Evolutionary conservation across 2,888 invertebrate genomes (phyloP).

Genomic region (Dynastes tityus): DNA sequence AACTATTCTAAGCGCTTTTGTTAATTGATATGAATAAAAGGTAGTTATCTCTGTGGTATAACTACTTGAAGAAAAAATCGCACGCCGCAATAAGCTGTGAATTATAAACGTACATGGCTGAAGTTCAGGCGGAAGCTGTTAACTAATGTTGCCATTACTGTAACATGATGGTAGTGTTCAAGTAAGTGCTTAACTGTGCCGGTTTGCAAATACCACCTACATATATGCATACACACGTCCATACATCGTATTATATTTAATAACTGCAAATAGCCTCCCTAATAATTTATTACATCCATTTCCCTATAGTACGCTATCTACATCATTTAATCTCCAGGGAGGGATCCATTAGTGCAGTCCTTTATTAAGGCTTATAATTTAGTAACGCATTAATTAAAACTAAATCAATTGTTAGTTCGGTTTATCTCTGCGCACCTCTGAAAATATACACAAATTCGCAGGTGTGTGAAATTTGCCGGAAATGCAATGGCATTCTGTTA

Average conservation of each 20-base stretch:
- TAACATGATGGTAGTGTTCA: slow-evolving; percentile 3
- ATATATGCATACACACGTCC: slow-evolving; percentile 2
- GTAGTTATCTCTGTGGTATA: no score
- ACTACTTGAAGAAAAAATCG: no score
- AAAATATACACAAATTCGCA: slow-evolving; percentile 1
- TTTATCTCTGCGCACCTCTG: not conserved
- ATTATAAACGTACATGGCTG: not conserved
- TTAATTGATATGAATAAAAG: no score
- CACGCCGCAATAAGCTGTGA: not conserved
- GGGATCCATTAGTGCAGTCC: slow-evolving; percentile 33
- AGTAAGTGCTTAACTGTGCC: slow-evolving; percentile 4
- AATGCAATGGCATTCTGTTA: no score
- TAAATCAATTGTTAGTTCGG: slow-evolving; percentile 27
- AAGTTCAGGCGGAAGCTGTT: not conserved
- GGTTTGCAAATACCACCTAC: slow-evolving; percentile 14
- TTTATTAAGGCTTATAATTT: slow-evolving; percentile 38
- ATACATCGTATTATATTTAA: slow-evolving; percentile 36
- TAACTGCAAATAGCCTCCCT: slow-evolving; percentile 20
- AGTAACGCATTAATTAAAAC: slow-evolving; percentile 34
- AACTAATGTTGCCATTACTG: slow-evolving; percentile 14
- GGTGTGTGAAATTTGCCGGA: not conserved
- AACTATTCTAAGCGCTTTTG: no score
- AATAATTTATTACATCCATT: slow-evolving; percentile 29
- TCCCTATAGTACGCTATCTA: slow-evolving; percentile 24
- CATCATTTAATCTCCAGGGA: slow-evolving; percentile 21